Evolutionary conservation across 2,797 vertebrate species (phyloP), one percentile per base, ranked within the genome.

Genomic region (Periophthalmus magnuspinnatus): DNA sequence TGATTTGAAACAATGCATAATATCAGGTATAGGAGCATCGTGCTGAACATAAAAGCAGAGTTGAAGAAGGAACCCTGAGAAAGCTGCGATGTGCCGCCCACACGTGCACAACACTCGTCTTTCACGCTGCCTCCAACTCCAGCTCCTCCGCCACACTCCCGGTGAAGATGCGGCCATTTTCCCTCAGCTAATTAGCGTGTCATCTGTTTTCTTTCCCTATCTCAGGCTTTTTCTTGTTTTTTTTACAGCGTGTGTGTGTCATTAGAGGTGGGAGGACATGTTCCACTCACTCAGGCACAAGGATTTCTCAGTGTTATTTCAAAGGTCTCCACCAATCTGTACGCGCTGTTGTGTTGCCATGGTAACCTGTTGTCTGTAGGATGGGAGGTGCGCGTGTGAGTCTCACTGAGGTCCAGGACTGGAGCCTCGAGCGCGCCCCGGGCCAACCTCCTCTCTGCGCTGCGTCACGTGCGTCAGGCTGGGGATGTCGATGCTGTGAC

Each of bases 341-440:
- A 82, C 79, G 70, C 88, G 75, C 90, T 93, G 93, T 86, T 89
- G 81, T 88, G 95, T 95, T 96, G 90, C 95, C 88, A 52, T 94
- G 91, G 96, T 95, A 95, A 97, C 96, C 69, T 60, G 82, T 89
- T 86, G 78, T 82, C 88, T 81, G 82, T 19, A 77, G 81, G 84
- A 86, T 86, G 85, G 82, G 59, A 38, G n/a, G 60, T 62, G 36
- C 22, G 60, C 60, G 60, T 77, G 87, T 76, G 84, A 66, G 69
- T 66, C 81, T 70, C 72, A 55, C 7, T 52, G 56, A 81, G 84
- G 74, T 84, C 76, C 78, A 73, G 84, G 86, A 91, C 87, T 90
- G 79, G 72, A 85, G 70, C 72, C 56, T 76, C 75, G 65, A 74
- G 83, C 60, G 70, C 72, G 72, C 87, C 86, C 87, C 81, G 86